These are phyloP conservation scores for Forbesichthys papilliferus DNA, from an alignment of 2,113 vertebrate genomes.

Conservation along the genomic window DNA sequence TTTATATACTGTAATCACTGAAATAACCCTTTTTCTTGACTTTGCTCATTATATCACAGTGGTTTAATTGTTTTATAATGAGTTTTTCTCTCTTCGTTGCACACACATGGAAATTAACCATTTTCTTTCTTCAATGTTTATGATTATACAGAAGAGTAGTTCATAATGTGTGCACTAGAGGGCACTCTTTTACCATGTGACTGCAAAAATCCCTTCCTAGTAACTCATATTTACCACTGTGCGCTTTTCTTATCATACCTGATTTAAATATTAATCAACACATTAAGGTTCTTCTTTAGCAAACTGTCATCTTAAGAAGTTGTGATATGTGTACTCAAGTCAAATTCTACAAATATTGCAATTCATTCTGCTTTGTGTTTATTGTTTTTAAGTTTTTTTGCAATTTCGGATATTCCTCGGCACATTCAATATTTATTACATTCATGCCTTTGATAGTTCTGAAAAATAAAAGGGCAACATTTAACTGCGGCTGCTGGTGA, in stretches of 20 bases:
- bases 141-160: conserved; percentile 21
- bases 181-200: conserved; percentile 53
- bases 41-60: conserved; percentile 19
- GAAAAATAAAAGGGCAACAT: conserved; percentile 44
- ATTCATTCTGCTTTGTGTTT: not conserved
- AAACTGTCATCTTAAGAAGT: conserved; percentile 19
- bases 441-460: conserved; percentile 15
- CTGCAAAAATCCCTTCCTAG: not conserved
- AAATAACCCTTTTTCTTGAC: not conserved
- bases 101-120: conserved; percentile 10
- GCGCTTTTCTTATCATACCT: not conserved
- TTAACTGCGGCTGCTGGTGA: conserved; percentile 26
- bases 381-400: conserved; percentile 3
- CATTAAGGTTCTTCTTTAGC: not conserved
- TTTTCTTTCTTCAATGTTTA: conserved; percentile 3
- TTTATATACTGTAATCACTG: conserved; percentile 3
- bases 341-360: conserved; percentile 5
- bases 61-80: conserved; percentile 5
- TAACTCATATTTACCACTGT: not conserved
- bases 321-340: conserved; percentile 13
- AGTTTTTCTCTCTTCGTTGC: conserved; percentile 12
- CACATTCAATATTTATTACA: conserved; percentile 14
- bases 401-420: conserved; percentile 2
- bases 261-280: not conserved
- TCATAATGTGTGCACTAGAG: conserved; percentile 54